A percentile compares a stretch with the other conserved stretches of the same genome.
These are phyloP conservation scores for Pteronotus mesoamericanus DNA, from an alignment of 2,797 vertebrate species.

Conservation along the genomic window DNA sequence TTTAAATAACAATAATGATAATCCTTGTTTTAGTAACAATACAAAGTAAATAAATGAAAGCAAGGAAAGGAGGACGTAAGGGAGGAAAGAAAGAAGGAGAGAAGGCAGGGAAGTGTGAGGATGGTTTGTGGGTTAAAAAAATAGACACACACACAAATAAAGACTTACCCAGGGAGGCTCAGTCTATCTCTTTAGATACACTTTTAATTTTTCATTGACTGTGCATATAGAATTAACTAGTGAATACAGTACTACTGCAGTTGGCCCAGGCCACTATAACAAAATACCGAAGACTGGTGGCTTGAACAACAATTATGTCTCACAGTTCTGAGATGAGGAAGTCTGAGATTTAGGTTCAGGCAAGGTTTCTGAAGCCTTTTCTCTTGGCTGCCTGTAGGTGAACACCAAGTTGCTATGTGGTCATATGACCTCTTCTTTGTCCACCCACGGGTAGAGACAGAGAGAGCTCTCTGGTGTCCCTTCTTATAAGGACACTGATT, in stretches of 20 bases:
- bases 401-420: rapidly evolving
- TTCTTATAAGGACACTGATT: background rate
- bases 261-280: background rate
- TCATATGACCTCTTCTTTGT: background rate
- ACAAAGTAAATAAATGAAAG: background rate
- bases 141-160: background rate
- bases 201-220: background rate
- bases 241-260: background rate
- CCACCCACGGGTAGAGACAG: background rate
- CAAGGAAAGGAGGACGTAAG: background rate
- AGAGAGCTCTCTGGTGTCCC: background rate
- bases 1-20: background rate
- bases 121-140: background rate
- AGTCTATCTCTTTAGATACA: background rate
- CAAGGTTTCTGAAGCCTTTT: background rate
- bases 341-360: background rate
- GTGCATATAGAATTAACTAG: background rate
- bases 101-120: background rate
- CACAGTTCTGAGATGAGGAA: background rate
- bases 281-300: background rate
- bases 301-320: background rate
- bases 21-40: background rate
- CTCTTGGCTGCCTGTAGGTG: background rate
- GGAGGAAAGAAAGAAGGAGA: background rate
- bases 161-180: background rate